Conservation (phyloP, 2,797 vertebrate genomes). For the Intellagama lesueurii region DNA sequence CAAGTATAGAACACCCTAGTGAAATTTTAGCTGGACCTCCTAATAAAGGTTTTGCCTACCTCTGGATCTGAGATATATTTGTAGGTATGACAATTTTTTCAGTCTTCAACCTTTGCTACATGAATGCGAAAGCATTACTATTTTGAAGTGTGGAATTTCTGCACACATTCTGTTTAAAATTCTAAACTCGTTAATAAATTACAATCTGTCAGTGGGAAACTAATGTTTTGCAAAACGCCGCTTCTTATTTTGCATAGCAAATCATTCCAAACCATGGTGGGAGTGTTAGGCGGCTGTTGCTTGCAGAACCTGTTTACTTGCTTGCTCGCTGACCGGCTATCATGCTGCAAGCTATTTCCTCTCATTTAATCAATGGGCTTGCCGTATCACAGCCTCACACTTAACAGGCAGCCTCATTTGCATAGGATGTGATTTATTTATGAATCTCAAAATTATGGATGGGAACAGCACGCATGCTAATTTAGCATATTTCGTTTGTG, state of each 20-base stretch:
- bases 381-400: background rate
- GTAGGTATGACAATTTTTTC: background rate
- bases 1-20: no score
- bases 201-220: background rate
- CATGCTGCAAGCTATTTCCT: background rate
- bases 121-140: background rate
- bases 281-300: background rate
- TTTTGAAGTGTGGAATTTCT: background rate
- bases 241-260: background rate
- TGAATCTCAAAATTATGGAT: constrained; percentile 33
- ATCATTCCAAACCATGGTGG: background rate
- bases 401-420: constrained; percentile 32
- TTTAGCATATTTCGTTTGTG: constrained; percentile 26
- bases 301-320: background rate
- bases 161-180: background rate
- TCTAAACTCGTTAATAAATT: background rate
- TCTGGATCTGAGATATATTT: no score
- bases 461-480: constrained; percentile 7
- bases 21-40: no score
- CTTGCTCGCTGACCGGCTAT: background rate
- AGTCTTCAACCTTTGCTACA: background rate
- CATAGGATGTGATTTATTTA: constrained; percentile 31
- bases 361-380: constrained; percentile 18
- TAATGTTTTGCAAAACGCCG: background rate
- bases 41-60: no score